Conservation (phyloP, 1,140 invertebrate genomes). For the Amyelois transitella region DNA sequence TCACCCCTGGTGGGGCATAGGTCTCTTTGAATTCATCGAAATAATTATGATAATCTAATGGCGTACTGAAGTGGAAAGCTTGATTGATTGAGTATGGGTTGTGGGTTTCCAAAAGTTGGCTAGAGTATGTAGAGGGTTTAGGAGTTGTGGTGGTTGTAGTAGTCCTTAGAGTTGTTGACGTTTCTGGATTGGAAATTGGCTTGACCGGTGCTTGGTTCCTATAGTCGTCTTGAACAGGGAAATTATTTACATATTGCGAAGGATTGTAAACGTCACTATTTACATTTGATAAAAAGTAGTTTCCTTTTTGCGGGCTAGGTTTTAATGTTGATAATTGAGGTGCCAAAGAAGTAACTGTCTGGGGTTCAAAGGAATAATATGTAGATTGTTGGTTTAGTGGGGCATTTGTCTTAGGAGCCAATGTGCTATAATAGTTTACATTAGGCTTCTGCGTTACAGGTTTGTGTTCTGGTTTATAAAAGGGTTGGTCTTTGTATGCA, state of each 20-base stretch:
- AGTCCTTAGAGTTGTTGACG: constrained; percentile 31
- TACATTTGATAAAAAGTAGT: constrained; percentile 45
- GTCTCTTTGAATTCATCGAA: constrained; percentile 59
- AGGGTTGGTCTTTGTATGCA: constrained; percentile 30
- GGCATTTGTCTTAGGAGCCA: constrained; percentile 40
- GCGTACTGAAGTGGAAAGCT: constrained; percentile 64
- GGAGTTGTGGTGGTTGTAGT: constrained; percentile 37
- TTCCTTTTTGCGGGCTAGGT: constrained; percentile 28
- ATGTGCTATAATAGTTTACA: constrained; percentile 54
- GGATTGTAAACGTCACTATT: constrained; percentile 35
- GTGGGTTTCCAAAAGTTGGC: constrained; percentile 59
- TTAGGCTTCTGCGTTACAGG: constrained; percentile 48
- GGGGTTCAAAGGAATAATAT: constrained; percentile 61
- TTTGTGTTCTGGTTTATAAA: constrained; percentile 22
- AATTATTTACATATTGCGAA: constrained; percentile 36
- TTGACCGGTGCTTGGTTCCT: constrained; percentile 17
- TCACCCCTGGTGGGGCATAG: constrained; percentile 26
- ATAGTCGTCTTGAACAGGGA: constrained; percentile 26
- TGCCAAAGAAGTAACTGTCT: constrained; percentile 48
- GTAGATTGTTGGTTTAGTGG: constrained; percentile 39
- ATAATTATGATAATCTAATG: constrained; percentile 60
- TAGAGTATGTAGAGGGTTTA: constrained; percentile 46
- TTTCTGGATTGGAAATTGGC: constrained; percentile 12
- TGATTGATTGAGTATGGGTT: constrained; percentile 71
- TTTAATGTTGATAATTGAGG: constrained; percentile 22